Evolutionary conservation across 2,797 vertebrate species (phyloP).

Genomic region (Acanthis flammea): DNA sequence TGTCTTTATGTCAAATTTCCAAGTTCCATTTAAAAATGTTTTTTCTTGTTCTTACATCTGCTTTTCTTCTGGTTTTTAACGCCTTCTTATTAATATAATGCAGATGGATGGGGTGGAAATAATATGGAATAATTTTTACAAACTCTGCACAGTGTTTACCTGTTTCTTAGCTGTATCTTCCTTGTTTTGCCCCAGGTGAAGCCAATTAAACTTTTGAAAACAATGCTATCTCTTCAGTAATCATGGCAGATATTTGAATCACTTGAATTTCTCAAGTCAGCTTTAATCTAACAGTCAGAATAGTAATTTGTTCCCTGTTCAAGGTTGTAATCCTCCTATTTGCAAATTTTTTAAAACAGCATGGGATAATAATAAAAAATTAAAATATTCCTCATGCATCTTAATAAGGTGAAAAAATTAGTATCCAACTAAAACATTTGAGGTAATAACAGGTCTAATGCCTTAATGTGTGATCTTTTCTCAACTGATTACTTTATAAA

Average conservation of each 20-base stretch:
- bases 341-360: background rate
- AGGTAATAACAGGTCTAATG: background rate
- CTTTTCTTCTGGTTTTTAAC: background rate
- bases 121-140: background rate
- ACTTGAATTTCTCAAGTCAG: background rate
- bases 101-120: fast-evolving
- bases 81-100: background rate
- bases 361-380: background rate
- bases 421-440: background rate
- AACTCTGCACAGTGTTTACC: background rate
- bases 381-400: background rate
- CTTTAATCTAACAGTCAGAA: background rate
- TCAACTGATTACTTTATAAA: background rate
- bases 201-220: background rate
- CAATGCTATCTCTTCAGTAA: background rate
- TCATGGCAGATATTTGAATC: background rate
- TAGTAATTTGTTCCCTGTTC: background rate
- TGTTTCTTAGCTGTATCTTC: background rate
- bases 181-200: background rate
- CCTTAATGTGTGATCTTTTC: background rate
- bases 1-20: slow-evolving; percentile 23
- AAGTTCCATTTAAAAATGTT: background rate
- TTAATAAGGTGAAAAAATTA: background rate
- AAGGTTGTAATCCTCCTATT: background rate
- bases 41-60: background rate